These are phyloP conservation scores for human (Homo sapiens) DNA, from an alignment of 2,113 vertebrate genomes.

Conservation along the genomic window DNA sequence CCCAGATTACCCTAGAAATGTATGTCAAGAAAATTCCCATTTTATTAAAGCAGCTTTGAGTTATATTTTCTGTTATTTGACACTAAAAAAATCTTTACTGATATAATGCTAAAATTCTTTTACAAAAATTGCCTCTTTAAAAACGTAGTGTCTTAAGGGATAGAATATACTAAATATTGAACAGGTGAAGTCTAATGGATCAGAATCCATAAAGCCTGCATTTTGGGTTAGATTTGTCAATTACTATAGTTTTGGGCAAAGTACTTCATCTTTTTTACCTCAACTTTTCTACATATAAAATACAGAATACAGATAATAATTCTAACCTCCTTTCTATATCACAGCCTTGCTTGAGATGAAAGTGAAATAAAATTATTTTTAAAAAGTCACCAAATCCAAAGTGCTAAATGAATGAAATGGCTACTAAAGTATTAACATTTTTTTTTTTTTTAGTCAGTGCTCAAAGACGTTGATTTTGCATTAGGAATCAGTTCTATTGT, in stretches of 20 bases:
- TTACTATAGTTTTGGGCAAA: not conserved
- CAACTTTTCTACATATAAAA: slow-evolving; percentile 31
- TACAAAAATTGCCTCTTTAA: not conserved
- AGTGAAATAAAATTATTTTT: slow-evolving; percentile 34
- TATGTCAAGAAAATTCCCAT: not conserved
- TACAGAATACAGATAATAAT: slow-evolving; percentile 23
- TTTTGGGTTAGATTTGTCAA: not conserved
- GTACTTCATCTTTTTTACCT: slow-evolving; percentile 17
- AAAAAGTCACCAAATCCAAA: not conserved
- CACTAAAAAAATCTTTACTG: not conserved
- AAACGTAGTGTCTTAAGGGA: not conserved
- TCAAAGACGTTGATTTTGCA: not conserved
- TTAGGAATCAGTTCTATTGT: slow-evolving; percentile 27
- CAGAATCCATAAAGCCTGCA: not conserved
- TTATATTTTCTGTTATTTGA: slow-evolving; percentile 21
- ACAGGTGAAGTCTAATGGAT: not conserved
- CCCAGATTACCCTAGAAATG: not conserved
- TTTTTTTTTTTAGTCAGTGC: not conserved
- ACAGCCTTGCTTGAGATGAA: not conserved
- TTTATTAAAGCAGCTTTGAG: slow-evolving; percentile 30
- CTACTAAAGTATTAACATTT: not conserved
- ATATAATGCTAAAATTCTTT: slow-evolving; percentile 21
- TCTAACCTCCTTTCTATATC: not conserved
- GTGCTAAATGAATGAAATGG: slow-evolving; percentile 42
- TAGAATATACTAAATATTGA: not conserved